Base-by-base conservation (phyloP, 2,888 invertebrate genomes). In the Drosophila melanocephala region DNA sequence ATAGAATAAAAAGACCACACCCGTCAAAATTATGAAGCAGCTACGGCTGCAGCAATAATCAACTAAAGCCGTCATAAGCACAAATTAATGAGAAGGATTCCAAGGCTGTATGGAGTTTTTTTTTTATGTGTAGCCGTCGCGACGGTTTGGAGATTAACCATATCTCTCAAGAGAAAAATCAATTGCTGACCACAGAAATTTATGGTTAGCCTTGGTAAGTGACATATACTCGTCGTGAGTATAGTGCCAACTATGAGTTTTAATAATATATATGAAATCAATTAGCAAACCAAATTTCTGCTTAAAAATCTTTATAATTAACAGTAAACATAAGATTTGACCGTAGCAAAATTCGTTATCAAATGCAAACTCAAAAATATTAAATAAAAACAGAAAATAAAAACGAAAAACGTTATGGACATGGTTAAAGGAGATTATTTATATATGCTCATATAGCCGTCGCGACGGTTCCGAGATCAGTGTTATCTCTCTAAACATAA, bases 131-230 rank as follows among this genome's bases (percentile, higher is more conserved):
- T 37, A 53, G 26, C 53, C 62, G 62, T 75, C 71, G 61, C 81
- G 71, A 62, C 52, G 67, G 55, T 50, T 70, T 55, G 2, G 3
- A 53, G 19, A 32, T n/a, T n/a, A 26, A 32, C 16, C 39, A 52
- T n/a, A 12, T 32, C 9, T 19, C 14, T 35, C 19, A 19, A 26
- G 51, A 63, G 50, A 56, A 98, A 98, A 50, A 42, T 95, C 98
- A 98, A 96, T 98, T 98, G 95, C 96, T 98, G 95, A 97, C 97
- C 94, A 98, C 98, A 94, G 22, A 42, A 98, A 98, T 95, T 97
- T 98, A 94, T 98, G 98, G 98, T 96, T 98, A 94, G 97, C 98
- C 95, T 96, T 98, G 97, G 98, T 98, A 96, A 97, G 98, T 97
- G 95, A 95, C 93, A 93, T 93, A 93, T 93, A 93, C 93, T 93